phyloP scores from a whole-genome alignment of 1,140 invertebrate species.

The Drosophila sulfurigaster region DNA sequence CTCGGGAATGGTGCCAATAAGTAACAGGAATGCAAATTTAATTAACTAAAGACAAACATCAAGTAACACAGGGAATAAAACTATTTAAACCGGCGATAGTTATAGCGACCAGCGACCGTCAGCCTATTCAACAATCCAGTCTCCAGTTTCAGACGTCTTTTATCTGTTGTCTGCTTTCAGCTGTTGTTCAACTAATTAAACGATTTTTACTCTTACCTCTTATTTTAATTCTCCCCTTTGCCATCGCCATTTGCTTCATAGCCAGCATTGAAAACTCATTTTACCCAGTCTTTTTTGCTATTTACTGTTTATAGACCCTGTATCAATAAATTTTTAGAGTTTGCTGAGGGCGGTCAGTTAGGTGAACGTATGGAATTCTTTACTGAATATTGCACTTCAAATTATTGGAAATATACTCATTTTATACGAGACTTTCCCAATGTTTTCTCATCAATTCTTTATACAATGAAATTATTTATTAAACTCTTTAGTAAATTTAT shows the following conservation, averaged over 20 bases:
- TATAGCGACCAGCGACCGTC: neutral
- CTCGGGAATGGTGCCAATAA: neutral
- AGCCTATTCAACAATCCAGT: constrained; percentile 9
- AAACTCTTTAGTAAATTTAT: too few species aligned
- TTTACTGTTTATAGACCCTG: neutral
- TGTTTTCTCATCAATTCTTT: too few species aligned
- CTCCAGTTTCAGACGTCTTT: constrained; percentile 2
- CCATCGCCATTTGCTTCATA: constrained; percentile 21
- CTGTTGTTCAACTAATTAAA: constrained; percentile 58
- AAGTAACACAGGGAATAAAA: neutral
- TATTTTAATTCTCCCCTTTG: constrained; percentile 1
- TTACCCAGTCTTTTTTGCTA: constrained; percentile 17
- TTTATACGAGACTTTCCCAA: too few species aligned
- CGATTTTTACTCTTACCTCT: constrained; percentile 30
- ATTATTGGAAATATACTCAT: too few species aligned
- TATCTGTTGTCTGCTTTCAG: constrained; percentile 16
- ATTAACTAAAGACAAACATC: constrained; percentile 5
- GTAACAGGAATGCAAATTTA: neutral
- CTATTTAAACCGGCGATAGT: constrained; percentile 2
- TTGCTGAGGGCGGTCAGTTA: too few species aligned
- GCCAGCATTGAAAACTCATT: constrained; percentile 53
- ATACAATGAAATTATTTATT: too few species aligned
- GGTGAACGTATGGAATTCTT: too few species aligned
- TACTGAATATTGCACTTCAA: too few species aligned
- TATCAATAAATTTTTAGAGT: too few species aligned